Conservation (phyloP, 2,113 vertebrate genomes). For the Corapipo altera region DNA sequence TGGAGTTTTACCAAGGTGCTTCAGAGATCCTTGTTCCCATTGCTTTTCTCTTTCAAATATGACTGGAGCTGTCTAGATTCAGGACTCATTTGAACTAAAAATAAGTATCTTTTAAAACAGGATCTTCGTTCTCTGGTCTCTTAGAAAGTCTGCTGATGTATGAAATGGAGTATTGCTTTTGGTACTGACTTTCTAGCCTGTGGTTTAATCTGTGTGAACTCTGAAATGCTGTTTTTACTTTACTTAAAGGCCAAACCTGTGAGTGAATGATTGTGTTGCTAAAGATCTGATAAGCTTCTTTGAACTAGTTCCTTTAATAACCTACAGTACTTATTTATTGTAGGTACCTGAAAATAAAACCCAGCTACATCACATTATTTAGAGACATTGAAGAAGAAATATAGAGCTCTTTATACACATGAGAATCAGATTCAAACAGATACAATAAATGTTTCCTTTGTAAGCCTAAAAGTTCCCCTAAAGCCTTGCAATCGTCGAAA, state of each 20-base stretch:
- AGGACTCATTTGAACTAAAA: neutral
- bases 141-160: neutral
- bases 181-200: neutral
- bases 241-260: neutral
- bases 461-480: neutral
- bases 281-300: neutral
- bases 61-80: neutral
- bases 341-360: neutral
- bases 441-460: neutral
- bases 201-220: neutral
- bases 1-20: neutral
- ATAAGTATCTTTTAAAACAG: neutral
- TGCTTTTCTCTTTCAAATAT: constrained; percentile 12
- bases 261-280: neutral
- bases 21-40: neutral
- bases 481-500: neutral
- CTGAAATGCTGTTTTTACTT: neutral
- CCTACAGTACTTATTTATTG: neutral
- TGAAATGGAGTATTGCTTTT: neutral
- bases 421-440: neutral
- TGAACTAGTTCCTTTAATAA: neutral
- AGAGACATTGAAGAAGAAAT: neutral
- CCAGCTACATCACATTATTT: neutral
- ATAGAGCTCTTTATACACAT: neutral
- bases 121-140: neutral